Conservation (phyloP, 2,113 vertebrate genomes). For the Pelecanus crispus region DNA sequence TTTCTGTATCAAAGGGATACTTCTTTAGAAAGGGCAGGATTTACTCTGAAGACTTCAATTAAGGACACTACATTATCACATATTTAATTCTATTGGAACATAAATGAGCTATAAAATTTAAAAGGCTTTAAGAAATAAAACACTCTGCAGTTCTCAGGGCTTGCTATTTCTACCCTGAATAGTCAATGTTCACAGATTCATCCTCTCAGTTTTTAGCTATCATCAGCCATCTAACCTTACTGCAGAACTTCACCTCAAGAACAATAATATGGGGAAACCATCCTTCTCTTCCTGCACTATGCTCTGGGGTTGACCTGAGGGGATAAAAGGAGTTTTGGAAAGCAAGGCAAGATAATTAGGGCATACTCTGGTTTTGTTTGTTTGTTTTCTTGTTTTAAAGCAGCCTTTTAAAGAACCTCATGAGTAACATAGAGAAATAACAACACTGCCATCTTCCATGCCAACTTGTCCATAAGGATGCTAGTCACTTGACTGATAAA, state of each 20-base stretch:
- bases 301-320: neutral
- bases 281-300: neutral
- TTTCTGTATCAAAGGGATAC: neutral
- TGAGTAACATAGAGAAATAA: neutral
- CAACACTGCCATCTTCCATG: neutral
- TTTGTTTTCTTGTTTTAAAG: neutral
- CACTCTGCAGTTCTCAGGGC: neutral
- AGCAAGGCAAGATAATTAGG: neutral
- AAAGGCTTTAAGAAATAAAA: constrained; percentile 17
- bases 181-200: neutral
- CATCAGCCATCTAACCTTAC: neutral
- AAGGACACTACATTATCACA: constrained; percentile 27
- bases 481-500: neutral
- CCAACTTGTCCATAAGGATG: neutral
- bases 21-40: constrained; percentile 19
- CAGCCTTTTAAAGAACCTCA: neutral
- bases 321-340: neutral
- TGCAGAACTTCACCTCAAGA: neutral
- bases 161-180: neutral
- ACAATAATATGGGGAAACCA: neutral
- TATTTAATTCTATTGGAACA: constrained; percentile 17
- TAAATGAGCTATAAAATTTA: constrained; percentile 30
- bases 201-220: neutral
- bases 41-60: constrained; percentile 31
- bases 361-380: neutral